Conservation (phyloP, 2,113 vertebrate species). For the Gorsachius goisagi region DNA sequence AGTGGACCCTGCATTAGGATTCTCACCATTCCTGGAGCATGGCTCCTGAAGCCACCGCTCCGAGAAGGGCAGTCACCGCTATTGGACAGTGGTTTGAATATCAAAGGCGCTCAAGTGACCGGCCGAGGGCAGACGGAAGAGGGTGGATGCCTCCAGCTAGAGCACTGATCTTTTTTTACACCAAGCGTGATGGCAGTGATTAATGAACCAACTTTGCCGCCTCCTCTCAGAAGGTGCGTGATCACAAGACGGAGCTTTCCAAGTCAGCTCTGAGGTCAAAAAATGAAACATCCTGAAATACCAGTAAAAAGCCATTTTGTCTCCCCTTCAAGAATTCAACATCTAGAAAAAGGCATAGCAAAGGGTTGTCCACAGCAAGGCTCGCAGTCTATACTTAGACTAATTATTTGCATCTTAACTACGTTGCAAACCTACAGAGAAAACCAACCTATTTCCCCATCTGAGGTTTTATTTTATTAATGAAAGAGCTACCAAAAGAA, state of each 20-base stretch:
- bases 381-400: background rate
- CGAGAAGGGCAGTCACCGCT: background rate
- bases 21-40: fast-evolving
- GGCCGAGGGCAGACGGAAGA: fast-evolving
- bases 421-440: background rate
- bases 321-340: background rate
- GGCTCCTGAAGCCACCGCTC: background rate
- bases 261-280: background rate
- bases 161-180: too few species aligned
- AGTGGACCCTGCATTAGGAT: fast-evolving
- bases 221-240: background rate
- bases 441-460: background rate
- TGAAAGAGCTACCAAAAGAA: background rate
- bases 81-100: fast-evolving
- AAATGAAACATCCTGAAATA: background rate
- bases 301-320: background rate
- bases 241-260: background rate
- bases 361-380: background rate
- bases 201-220: background rate
- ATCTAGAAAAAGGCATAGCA: background rate
- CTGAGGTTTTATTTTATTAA: background rate
- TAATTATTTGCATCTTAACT: background rate
- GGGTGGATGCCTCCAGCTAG: background rate
- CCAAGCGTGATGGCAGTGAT: background rate
- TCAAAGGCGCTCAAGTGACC: background rate